Percentiles rank a stretch among this genome's conserved stretches.
Evolutionary conservation across 92 coral and sea anemone species (phyloP).

Genomic region (Heteractis magnifica): DNA sequence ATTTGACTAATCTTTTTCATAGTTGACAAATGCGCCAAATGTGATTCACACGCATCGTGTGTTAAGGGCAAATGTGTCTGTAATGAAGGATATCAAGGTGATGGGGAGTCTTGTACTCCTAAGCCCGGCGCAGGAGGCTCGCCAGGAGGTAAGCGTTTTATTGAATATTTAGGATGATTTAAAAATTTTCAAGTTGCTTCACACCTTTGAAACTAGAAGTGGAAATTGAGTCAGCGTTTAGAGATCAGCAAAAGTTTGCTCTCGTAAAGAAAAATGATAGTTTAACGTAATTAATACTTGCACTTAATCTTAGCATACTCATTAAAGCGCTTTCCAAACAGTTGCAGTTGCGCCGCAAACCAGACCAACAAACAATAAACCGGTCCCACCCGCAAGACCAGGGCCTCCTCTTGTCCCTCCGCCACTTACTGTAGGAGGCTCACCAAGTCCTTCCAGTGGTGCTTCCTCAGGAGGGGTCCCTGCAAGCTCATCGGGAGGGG

Average conservation of each 20-base stretch:
- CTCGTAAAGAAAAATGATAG: no score
- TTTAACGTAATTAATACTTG: not conserved
- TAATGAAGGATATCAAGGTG: slow-evolving; percentile 77
- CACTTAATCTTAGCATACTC: not conserved
- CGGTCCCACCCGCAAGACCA: not conserved
- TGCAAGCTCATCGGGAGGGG: slow-evolving; percentile 3
- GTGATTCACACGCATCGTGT: slow-evolving; percentile 86
- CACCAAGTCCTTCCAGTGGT: not conserved
- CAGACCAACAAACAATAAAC: not conserved
- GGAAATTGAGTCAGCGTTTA: not conserved
- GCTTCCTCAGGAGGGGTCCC: slow-evolving; percentile 15
- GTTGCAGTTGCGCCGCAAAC: slow-evolving; percentile 7
- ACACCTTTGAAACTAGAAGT: not conserved
- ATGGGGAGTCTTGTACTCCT: slow-evolving; percentile 75
- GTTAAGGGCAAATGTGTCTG: slow-evolving; percentile 82
- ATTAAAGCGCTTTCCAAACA: not conserved
- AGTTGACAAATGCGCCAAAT: slow-evolving; percentile 93
- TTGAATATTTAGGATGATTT: not conserved
- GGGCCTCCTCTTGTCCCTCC: slow-evolving; percentile 9
- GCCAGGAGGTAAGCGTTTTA: slow-evolving; percentile 21
- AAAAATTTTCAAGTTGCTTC: not conserved
- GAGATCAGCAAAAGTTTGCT: no score
- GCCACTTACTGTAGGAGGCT: not conserved
- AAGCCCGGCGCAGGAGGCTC: slow-evolving; percentile 47
- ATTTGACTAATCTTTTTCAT: not conserved